Percentiles rank a stretch among this genome's conserved stretches.
Conservation (phyloP, 2,113 vertebrate genomes). For the Orthonyx spaldingii region DNA sequence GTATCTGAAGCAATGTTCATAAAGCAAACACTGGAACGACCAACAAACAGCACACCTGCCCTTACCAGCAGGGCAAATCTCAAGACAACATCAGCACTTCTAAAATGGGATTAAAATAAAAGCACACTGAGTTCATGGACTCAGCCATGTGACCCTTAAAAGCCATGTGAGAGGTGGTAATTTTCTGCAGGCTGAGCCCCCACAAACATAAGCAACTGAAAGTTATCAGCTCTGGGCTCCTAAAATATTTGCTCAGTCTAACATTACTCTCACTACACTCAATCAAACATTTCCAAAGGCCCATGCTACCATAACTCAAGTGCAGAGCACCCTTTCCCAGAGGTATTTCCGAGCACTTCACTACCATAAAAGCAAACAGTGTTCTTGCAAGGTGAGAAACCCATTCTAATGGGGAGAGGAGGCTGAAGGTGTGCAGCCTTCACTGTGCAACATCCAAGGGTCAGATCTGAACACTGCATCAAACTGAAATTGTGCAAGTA, state of each 20-base stretch:
- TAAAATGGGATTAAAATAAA: constrained; percentile 1
- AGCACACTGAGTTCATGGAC: not conserved
- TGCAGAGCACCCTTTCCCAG: not conserved
- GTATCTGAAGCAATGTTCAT: not conserved
- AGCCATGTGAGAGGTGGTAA: not conserved
- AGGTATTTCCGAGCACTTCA: not conserved
- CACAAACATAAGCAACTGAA: not conserved
- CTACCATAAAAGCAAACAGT: not conserved
- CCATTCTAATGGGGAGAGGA: not conserved
- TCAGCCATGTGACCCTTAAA: no score
- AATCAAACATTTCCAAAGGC: not conserved
- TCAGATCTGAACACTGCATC: not conserved
- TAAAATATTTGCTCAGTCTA: constrained; percentile 12
- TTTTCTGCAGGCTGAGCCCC: not conserved
- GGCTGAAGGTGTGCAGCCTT: not conserved
- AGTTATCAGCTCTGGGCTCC: not conserved
- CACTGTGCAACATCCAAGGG: not conserved
- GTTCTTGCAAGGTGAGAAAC: not conserved
- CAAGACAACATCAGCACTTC: not conserved
- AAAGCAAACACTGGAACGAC: not conserved
- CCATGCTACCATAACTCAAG: not conserved
- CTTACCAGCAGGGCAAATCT: not conserved
- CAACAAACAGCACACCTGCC: not conserved
- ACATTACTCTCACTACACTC: not conserved
- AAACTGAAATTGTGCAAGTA: not conserved